Conservation (phyloP, 2,888 invertebrate species). For the Kuschelorhynchus macadamiae region DNA sequence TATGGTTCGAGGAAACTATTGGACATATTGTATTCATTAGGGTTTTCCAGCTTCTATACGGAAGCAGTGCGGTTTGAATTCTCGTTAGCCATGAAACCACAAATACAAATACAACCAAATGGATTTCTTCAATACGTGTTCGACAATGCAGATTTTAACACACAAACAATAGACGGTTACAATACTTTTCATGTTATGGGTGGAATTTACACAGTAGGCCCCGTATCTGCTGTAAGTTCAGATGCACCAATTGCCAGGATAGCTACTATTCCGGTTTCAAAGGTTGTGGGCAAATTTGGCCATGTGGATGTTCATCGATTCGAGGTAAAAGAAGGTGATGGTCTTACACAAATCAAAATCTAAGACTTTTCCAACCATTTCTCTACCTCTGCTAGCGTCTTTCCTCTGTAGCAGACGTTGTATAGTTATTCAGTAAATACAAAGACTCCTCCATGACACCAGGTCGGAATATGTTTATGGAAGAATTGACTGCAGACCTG, state of each 20-base stretch:
- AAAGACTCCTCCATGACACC: constrained; percentile 26
- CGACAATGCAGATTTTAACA: constrained; percentile 17
- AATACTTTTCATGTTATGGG: constrained; percentile 35
- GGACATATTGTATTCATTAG: constrained; percentile 39
- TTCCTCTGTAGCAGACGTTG: constrained; percentile 57
- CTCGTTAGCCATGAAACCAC: constrained; percentile 39
- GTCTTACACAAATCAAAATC: constrained; percentile 52
- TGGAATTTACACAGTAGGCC: constrained; percentile 17
- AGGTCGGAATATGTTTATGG: constrained; percentile 58
- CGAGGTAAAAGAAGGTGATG: constrained; percentile 54
- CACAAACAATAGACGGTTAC: constrained; percentile 22
- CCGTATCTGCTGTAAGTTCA: constrained; percentile 6
- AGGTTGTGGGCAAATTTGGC: constrained; percentile 53
- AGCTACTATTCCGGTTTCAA: constrained; percentile 52
- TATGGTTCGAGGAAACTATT: constrained; percentile 42
- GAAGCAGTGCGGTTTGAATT: constrained; percentile 43
- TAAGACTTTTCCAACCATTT: constrained; percentile 53
- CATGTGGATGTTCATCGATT: constrained; percentile 53
- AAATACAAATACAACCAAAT: neutral
- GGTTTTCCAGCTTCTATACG: constrained; percentile 35
- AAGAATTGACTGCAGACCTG: constrained; percentile 45
- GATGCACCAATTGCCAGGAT: constrained; percentile 43
- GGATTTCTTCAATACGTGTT: constrained; percentile 6
- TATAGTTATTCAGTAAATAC: constrained; percentile 54
- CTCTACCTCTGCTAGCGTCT: too few relatives aligned